Evolutionary conservation across 2,888 invertebrate genomes (phyloP).

Genomic region (Plagodis pulveraria): DNA sequence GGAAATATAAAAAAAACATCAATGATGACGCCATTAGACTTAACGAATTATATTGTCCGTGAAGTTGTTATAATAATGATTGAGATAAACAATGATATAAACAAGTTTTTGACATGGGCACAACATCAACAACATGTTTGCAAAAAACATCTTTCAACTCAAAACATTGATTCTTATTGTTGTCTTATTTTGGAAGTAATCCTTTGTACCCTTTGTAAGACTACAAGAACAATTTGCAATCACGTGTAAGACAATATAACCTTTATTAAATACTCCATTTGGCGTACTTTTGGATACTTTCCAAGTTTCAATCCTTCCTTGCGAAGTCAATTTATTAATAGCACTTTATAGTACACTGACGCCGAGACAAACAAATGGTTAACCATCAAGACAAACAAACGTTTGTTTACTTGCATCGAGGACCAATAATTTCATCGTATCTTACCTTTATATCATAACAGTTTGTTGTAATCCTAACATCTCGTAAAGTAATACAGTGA

Average conservation of each 20-base stretch:
- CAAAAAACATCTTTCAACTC: constrained; percentile 16
- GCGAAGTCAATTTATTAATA: constrained; percentile 23
- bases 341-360: constrained; percentile 22
- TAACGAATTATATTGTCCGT: constrained; percentile 14
- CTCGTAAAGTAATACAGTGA: no score
- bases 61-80: constrained; percentile 15
- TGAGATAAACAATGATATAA: constrained; percentile 22
- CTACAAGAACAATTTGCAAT: constrained; percentile 8
- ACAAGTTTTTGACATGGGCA: constrained; percentile 26
- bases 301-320: constrained; percentile 21
- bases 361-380: constrained; percentile 22
- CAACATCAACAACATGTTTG: constrained; percentile 19
- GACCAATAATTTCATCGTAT: neutral
- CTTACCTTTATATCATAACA: no score
- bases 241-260: constrained; percentile 15
- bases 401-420: neutral
- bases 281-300: constrained; percentile 13
- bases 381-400: constrained; percentile 22
- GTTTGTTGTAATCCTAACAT: no score
- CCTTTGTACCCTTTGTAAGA: constrained; percentile 39
- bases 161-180: constrained; percentile 12
- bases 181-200: constrained; percentile 21
- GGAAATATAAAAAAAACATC: constrained; percentile 18
- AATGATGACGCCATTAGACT: constrained; percentile 22
- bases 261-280: constrained; percentile 19